Conservation (phyloP, 2,113 vertebrate species). For the Tragelaphus buxtoni region DNA sequence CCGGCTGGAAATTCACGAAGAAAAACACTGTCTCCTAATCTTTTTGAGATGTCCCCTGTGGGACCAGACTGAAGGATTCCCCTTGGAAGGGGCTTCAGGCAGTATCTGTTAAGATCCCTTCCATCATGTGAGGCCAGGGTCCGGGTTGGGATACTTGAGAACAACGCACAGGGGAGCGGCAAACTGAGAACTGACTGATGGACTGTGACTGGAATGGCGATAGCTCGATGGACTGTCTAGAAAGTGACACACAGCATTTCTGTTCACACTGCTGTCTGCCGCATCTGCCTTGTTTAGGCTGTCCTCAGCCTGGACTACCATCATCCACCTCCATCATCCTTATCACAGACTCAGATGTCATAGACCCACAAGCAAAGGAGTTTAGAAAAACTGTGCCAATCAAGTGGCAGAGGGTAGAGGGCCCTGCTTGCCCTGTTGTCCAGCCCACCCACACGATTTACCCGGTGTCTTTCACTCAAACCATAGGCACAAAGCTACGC, state of each 20-base stretch:
- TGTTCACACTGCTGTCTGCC: background rate
- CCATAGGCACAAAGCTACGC: background rate
- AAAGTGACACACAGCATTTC: fast-evolving
- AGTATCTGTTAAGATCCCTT: background rate
- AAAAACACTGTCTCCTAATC: background rate
- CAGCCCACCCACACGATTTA: fast-evolving
- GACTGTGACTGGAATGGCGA: fast-evolving
- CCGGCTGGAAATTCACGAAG: background rate
- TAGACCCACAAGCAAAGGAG: background rate
- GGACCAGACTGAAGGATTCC: background rate
- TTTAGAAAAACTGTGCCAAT: background rate
- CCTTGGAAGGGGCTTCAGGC: background rate
- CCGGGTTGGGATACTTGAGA: too few relatives aligned
- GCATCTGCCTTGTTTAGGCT: too few relatives aligned
- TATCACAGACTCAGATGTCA: background rate
- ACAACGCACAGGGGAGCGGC: fast-evolving
- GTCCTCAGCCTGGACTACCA: background rate
- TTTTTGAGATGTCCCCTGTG: background rate
- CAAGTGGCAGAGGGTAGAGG: background rate
- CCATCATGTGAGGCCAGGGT: background rate
- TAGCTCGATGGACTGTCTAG: fast-evolving
- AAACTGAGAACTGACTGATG: fast-evolving
- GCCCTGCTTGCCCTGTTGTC: background rate
- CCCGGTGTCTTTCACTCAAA: background rate
- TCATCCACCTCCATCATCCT: background rate